Base-by-base conservation (phyloP, 2,888 invertebrate species). In the Torymus auratus region DNA sequence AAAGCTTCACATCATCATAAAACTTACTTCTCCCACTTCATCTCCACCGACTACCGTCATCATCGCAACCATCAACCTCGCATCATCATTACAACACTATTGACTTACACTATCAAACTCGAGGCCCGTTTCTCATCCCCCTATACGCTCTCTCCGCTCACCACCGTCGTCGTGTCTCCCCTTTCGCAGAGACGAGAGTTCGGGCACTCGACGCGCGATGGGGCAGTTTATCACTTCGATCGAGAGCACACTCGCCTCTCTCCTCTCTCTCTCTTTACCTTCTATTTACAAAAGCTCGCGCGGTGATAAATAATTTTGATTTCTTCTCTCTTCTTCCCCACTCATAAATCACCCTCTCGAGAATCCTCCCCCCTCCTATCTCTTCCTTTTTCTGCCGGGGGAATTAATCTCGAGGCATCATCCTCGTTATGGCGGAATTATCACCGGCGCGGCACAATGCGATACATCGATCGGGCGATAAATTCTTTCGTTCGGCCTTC, bases 361-460 rank as follows among this genome's bases (percentile, higher is more conserved):
- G 64, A 72, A 53, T 14, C 23, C 13, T 23, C n/a, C n/a, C n/a
- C n/a, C 23, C 3, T 12, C 15, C 50, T 23, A n/a, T 52, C 58
- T 56, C 56, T 5, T 50, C 52, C 67, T 28, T 28, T 28, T 28
- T 52, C 56, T 11, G 20, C 52, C 14, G 15, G 20, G 65, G 28
- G 28, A 75, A 80, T 75, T 77, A 81, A 81, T 81, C 76, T 72
- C 72, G 50, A 62, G 28, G 68, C 67, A 68, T 81, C 68, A 68
- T 76, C 52, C 64, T 80, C 70, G 75, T 80, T 80, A 75, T 60
- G 65, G 70, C 28, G 65, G 61, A 80, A 80, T 80, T 75, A 80
- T 80, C 75, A 58, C 67, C 68, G 56, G 56, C 20, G 5, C 12
- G 50, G 20, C 52, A 65, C 70, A 65, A 70, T 70, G 56, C 50